Percentiles rank a stretch among this genome's conserved stretches.
Evolutionary conservation across 1,140 invertebrate genomes (phyloP).

Genomic region (Calliphora vicina): DNA sequence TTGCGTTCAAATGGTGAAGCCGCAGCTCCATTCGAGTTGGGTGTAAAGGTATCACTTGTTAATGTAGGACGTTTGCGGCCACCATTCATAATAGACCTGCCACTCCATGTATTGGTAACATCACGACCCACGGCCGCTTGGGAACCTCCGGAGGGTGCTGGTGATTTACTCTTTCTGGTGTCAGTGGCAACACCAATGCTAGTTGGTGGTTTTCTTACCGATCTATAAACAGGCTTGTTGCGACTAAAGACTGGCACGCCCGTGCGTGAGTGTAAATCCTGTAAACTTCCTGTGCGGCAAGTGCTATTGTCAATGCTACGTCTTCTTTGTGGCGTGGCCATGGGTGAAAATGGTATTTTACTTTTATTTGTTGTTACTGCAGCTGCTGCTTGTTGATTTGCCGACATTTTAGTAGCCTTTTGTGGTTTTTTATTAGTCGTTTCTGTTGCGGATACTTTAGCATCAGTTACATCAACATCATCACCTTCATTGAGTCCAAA

Average conservation of each 20-base stretch:
- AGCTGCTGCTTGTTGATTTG: not conserved
- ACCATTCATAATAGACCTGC: slow-evolving; percentile 63
- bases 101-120: slow-evolving; percentile 77
- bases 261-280: slow-evolving; percentile 51
- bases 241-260: slow-evolving; percentile 47
- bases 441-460: not conserved
- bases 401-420: not conserved
- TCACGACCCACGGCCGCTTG: slow-evolving; percentile 62
- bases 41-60: slow-evolving; percentile 74
- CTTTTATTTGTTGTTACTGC: slow-evolving; percentile 38
- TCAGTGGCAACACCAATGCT: not conserved
- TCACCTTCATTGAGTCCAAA: slow-evolving; percentile 55
- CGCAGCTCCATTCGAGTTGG: slow-evolving; percentile 30
- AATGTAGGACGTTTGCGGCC: slow-evolving; percentile 68
- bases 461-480: not conserved
- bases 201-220: slow-evolving; percentile 55
- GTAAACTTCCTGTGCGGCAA: slow-evolving; percentile 53
- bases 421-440: not conserved
- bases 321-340: slow-evolving; percentile 51
- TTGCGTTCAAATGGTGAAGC: slow-evolving; percentile 69
- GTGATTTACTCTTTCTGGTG: slow-evolving; percentile 14
- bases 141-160: slow-evolving; percentile 29
- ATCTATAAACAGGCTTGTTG: slow-evolving; percentile 56
- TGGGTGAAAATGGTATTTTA: slow-evolving; percentile 56
- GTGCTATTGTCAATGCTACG: slow-evolving; percentile 56